These are phyloP conservation scores for Pangasius larnaudii DNA, from an alignment of 2,797 vertebrate genomes.

Conservation along the genomic window DNA sequence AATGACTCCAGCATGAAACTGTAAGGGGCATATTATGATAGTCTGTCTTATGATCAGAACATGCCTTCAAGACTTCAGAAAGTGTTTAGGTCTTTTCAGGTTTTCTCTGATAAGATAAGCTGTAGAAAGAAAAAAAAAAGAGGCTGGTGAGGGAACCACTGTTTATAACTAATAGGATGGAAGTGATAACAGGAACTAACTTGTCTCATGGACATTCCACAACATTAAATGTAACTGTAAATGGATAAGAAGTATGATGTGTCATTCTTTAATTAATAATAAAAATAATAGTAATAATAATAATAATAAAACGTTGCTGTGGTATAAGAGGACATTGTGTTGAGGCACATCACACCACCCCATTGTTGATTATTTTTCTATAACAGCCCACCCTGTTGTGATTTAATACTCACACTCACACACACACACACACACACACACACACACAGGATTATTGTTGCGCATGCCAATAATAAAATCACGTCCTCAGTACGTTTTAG, in stretches of 20 bases:
- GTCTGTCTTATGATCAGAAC: not conserved
- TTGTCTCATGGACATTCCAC: not conserved
- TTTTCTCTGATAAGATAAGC: not conserved
- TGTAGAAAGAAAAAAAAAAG: not conserved
- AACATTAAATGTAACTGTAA: not conserved
- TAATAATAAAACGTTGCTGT: not conserved
- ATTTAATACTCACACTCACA: not conserved
- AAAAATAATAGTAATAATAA: no score
- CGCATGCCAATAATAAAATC: not conserved
- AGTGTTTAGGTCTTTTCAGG: not conserved
- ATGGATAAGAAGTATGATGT: not conserved
- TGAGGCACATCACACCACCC: not conserved
- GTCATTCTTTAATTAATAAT: not conserved
- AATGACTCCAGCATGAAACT: not conserved
- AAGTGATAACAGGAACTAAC: not conserved
- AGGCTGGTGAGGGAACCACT: not conserved
- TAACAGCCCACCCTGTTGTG: not conserved
- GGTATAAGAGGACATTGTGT: not conserved
- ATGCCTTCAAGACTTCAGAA: not conserved
- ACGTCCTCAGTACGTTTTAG: not conserved
- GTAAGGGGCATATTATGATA: not conserved
- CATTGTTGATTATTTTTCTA: not conserved
- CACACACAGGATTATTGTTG: not conserved
- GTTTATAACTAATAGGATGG: not conserved
- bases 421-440: not conserved